Percentiles rank a stretch among this genome's conserved stretches.
Conservation (phyloP, 2,888 invertebrate species). For the Eustalomyia histrio region DNA sequence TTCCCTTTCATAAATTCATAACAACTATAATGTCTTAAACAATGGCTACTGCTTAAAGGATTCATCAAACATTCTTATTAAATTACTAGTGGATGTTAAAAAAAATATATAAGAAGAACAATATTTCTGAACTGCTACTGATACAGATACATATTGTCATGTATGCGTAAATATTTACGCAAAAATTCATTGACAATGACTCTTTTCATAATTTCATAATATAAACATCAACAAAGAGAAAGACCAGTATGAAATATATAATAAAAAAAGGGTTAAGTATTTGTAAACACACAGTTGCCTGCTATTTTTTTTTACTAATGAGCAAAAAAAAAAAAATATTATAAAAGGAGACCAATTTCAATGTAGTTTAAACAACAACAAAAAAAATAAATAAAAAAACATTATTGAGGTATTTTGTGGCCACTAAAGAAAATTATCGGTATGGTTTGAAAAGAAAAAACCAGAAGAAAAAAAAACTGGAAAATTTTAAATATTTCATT, state of each 20-base stretch:
- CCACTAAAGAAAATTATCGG: slow-evolving; percentile 39
- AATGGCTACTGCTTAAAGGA: slow-evolving; percentile 50
- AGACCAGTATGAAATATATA: neutral
- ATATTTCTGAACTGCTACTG: slow-evolving; percentile 38
- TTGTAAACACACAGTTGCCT: slow-evolving; percentile 43
- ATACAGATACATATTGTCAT: slow-evolving; percentile 56
- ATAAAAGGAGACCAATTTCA: slow-evolving; percentile 33
- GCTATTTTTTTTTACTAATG: slow-evolving; percentile 48
- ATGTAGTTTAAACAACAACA: slow-evolving; percentile 37
- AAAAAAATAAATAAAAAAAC: neutral
- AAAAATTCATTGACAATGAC: slow-evolving; percentile 45
- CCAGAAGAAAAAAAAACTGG: slow-evolving; percentile 35
- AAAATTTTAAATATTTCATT: slow-evolving; percentile 56
- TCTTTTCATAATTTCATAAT: slow-evolving; percentile 64
- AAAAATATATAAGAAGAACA: slow-evolving; percentile 23
- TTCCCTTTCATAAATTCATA: slow-evolving; percentile 23
- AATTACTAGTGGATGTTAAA: slow-evolving; percentile 26
- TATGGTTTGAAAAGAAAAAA: neutral
- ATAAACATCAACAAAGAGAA: slow-evolving; percentile 53
- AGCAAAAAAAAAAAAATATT: slow-evolving; percentile 42
- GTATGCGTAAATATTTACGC: slow-evolving; percentile 59
- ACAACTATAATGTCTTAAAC: slow-evolving; percentile 52
- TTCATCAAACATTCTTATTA: slow-evolving; percentile 52
- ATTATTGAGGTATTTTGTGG: neutral
- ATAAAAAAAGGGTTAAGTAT: slow-evolving; percentile 33